Evolutionary conservation across 2,888 invertebrate genomes (phyloP), one percentile per base, ranked within the genome.

Genomic region (Noctua janthe): DNA sequence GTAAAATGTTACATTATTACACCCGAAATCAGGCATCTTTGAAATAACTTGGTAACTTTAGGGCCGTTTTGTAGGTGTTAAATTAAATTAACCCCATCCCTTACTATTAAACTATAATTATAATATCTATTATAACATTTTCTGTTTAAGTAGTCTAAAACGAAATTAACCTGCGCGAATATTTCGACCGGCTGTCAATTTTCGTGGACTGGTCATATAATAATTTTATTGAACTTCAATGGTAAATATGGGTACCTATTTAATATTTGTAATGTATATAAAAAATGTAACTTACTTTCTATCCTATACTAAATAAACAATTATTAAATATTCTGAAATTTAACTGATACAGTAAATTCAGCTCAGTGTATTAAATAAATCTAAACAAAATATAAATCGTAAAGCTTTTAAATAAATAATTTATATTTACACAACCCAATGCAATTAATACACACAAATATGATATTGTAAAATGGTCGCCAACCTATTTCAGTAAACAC

Each of bases 1-100:
- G 51, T 56, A 20, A 84, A 83, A 87, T 74, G 39, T 35, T 43
- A 66, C 49, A 80, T 74, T 76, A 75, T 67, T 69, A 71, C 51
- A 82, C 54, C 66, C 83, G 29, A 76, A 80, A 80, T 79, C n/a
- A 39, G 64, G 56, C 64, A 64, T 64, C 76, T 73, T 78, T 66
- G 54, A 71, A 71, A 81, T 78, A 76, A 85, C 47, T 73, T 62
- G 23, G 54, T 66, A 64, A 75, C 39, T 64, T 75, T 64, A 15
- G 67, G 71, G 64, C 47, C 13, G 39, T 56, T 39, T 56, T 56
- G 39, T 39, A 76, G n/a, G 76, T 49, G 39, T 67, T 56, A 29
- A 49, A 47, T 82, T 64, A 56, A 64, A 64, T 71, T 62, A 47
- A 59, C 10, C 49, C 17, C n/a, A 54, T 66, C 35, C 43, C 35